phyloP scores from a whole-genome alignment of 2,888 invertebrate genomes.

The Lamproptera curius region DNA sequence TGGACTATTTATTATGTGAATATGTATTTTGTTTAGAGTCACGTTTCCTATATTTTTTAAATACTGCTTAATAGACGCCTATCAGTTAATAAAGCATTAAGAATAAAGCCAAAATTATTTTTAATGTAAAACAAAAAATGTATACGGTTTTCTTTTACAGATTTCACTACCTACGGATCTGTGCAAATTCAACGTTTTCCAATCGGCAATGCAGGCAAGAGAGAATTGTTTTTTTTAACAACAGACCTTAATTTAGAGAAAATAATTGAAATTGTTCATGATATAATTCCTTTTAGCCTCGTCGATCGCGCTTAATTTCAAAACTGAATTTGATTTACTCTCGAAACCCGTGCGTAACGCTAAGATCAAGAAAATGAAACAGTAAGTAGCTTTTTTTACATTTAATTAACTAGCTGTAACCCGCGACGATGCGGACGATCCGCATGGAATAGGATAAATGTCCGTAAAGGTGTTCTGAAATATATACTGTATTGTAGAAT shows the following conservation, averaged over 20 bases:
- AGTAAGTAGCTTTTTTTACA: slow-evolving; percentile 18
- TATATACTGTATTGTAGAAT: too few species aligned
- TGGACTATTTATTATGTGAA: too few species aligned
- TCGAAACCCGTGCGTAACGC: slow-evolving; percentile 17
- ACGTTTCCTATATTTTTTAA: too few species aligned
- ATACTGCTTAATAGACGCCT: too few species aligned
- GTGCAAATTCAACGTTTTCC: not conserved
- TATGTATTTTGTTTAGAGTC: too few species aligned
- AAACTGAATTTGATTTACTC: slow-evolving; percentile 18
- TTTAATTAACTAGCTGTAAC: too few species aligned
- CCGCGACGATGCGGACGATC: too few species aligned
- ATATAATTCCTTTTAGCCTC: slow-evolving; percentile 9
- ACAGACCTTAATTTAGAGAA: not conserved
- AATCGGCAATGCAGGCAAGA: slow-evolving; percentile 4
- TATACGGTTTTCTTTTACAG: not conserved
- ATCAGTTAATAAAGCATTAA: too few species aligned
- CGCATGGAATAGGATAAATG: too few species aligned
- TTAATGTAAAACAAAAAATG: too few species aligned
- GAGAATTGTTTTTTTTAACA: not conserved
- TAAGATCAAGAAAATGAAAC: slow-evolving; percentile 10
- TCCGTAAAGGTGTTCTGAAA: too few species aligned
- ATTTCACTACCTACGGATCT: not conserved
- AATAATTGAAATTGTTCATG: not conserved
- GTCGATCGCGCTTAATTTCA: slow-evolving; percentile 15
- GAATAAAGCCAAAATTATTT: too few species aligned